A percentile compares a stretch with the other conserved stretches of the same genome.
phyloP scores from a whole-genome alignment of 2,797 vertebrate species.

The Rachycentron canadum region DNA sequence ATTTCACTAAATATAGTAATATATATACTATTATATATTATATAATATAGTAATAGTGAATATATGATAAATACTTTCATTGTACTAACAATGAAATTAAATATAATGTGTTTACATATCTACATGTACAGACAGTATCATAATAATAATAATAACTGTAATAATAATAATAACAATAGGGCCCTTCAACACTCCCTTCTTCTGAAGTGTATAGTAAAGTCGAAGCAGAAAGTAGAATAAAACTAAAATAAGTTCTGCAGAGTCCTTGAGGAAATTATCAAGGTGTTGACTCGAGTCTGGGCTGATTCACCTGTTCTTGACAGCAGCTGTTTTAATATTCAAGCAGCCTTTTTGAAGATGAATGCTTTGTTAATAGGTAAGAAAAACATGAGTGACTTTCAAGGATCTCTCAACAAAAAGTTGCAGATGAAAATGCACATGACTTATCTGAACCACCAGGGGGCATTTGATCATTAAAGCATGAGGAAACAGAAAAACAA shows the following conservation, averaged over 20 bases:
- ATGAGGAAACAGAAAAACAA: conserved; percentile 46
- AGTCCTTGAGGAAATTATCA: neutral
- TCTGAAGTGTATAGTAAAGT: neutral
- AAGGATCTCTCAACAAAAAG: conserved; percentile 14
- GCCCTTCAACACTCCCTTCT: too few species aligned
- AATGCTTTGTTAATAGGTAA: conserved; percentile 14
- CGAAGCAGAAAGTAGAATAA: neutral
- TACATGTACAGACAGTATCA: too few species aligned
- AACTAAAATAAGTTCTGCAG: neutral
- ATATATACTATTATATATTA: too few species aligned
- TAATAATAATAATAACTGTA: too few species aligned
- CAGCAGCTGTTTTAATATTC: conserved; percentile 1
- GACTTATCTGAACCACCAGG: conserved; percentile 64
- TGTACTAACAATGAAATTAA: too few species aligned
- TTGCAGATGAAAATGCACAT: conserved; percentile 15
- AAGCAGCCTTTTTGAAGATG: neutral
- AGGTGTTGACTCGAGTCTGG: too few species aligned
- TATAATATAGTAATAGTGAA: too few species aligned
- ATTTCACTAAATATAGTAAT: too few species aligned
- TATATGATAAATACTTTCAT: too few species aligned
- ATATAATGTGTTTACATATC: too few species aligned
- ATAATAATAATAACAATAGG: too few species aligned
- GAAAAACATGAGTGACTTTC: neutral
- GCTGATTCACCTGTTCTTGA: neutral
- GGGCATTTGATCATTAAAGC: conserved; percentile 74